Conservation (phyloP, 2,113 vertebrate species). For the Oreochromis tanganicae region DNA sequence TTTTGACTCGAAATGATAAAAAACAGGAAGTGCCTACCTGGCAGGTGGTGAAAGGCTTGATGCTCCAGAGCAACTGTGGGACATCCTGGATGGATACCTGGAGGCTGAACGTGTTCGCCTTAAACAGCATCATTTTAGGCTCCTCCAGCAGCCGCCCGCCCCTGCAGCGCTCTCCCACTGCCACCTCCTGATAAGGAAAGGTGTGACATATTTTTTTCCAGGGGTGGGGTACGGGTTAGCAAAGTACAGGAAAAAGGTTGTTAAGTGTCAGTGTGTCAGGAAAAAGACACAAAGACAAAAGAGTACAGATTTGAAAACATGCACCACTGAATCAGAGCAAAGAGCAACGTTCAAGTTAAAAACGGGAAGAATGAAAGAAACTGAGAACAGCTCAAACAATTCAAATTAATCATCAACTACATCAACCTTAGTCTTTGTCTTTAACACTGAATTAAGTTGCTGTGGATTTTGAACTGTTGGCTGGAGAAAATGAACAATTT, state of each 20-base stretch:
- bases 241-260: not conserved
- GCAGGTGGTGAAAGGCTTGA: slow-evolving; percentile 93
- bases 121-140: slow-evolving; percentile 85
- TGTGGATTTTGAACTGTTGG: not conserved
- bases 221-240: not conserved
- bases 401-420: not conserved
- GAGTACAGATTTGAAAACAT: not conserved
- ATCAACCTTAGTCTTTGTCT: not conserved
- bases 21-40: slow-evolving; percentile 73
- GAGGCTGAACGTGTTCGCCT: slow-evolving; percentile 85
- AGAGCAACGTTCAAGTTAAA: not conserved
- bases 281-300: not conserved
- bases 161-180: slow-evolving; percentile 79
- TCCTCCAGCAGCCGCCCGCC: slow-evolving; percentile 88
- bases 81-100: slow-evolving; percentile 93
- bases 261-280: not conserved
- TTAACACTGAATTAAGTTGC: not conserved
- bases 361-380: not conserved
- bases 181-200: slow-evolving; percentile 78
- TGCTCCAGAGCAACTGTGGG: slow-evolving; percentile 91
- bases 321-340: not conserved
- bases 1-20: not conserved
- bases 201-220: not conserved
- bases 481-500: not conserved
- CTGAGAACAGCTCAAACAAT: not conserved